A percentile compares a stretch with the other conserved stretches of the same genome.
These are phyloP conservation scores for Triplophysa dalaica DNA, from an alignment of 2,113 vertebrate species.

Conservation along the genomic window DNA sequence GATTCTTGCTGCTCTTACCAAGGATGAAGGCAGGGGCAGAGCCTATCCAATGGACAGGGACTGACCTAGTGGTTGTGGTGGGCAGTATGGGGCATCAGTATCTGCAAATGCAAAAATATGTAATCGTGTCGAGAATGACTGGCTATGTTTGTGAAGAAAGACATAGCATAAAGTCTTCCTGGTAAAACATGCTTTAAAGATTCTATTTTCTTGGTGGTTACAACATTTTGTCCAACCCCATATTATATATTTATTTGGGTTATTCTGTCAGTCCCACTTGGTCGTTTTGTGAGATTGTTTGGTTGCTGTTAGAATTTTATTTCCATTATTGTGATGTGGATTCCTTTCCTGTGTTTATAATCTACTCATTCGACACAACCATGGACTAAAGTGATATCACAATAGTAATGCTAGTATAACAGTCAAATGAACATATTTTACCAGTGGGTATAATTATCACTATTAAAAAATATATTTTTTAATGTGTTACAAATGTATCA, in stretches of 20 bases:
- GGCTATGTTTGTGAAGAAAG: too few relatives aligned
- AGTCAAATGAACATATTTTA: constrained; percentile 63
- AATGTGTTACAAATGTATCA: constrained; percentile 32
- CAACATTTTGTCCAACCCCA: too few relatives aligned
- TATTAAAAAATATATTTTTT: constrained; percentile 53
- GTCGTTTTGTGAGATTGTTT: constrained; percentile 31
- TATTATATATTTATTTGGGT: constrained; percentile 42
- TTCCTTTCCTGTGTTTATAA: constrained; percentile 54
- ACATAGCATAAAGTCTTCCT: too few relatives aligned
- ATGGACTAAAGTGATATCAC: constrained; percentile 69
- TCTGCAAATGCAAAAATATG: too few relatives aligned
- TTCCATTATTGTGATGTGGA: constrained; percentile 42
- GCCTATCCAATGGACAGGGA: too few relatives aligned
- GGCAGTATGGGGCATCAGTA: too few relatives aligned
- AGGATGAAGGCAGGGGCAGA: too few relatives aligned
- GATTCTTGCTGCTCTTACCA: too few relatives aligned
- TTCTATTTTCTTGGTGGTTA: too few relatives aligned
- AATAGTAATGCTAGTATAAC: not conserved
- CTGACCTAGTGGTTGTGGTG: too few relatives aligned
- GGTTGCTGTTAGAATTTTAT: constrained; percentile 39
- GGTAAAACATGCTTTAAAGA: too few relatives aligned
- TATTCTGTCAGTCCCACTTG: constrained; percentile 16
- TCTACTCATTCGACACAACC: constrained; percentile 72
- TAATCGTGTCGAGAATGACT: too few relatives aligned
- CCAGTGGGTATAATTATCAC: constrained; percentile 67